Evolutionary conservation across 1,140 invertebrate species (phyloP).

Genomic region (Lasioglossum albipes): DNA sequence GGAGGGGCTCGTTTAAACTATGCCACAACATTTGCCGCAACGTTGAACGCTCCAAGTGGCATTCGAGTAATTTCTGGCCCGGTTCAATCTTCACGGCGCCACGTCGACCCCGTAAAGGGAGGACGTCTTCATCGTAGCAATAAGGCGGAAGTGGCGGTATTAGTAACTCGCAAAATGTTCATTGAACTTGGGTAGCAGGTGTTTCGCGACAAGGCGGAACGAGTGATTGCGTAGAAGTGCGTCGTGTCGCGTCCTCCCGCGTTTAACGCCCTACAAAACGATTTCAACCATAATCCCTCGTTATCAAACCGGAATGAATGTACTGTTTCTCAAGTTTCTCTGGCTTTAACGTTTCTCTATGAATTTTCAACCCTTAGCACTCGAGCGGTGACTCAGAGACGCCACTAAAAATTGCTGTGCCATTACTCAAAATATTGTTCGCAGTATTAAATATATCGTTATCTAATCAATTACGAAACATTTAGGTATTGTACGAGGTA

Average conservation of each 20-base stretch:
- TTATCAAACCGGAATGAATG: not conserved
- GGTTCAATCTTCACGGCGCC: slow-evolving; percentile 27
- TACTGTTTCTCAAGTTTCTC: too few species aligned
- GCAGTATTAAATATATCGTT: too few species aligned
- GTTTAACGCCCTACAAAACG: slow-evolving; percentile 5
- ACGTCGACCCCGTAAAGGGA: slow-evolving; percentile 18
- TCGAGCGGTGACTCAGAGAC: too few species aligned
- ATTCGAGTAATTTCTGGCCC: slow-evolving; percentile 31
- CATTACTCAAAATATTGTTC: too few species aligned
- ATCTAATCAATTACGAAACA: too few species aligned
- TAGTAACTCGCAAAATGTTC: slow-evolving; percentile 38
- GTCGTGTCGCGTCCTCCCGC: not conserved
- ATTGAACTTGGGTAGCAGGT: slow-evolving; percentile 41
- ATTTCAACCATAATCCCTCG: not conserved
- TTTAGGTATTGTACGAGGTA: too few species aligned
- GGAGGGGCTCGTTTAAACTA: slow-evolving; percentile 16
- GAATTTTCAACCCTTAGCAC: too few species aligned
- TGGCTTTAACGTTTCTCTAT: too few species aligned
- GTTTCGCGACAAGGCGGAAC: not conserved
- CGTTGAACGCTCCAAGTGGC: slow-evolving; percentile 42
- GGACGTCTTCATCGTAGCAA: slow-evolving; percentile 41
- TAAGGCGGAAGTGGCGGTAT: slow-evolving; percentile 37
- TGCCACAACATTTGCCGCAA: slow-evolving; percentile 30
- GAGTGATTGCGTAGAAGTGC: not conserved
- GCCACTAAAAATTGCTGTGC: too few species aligned